phyloP scores from a whole-genome alignment of 2,888 invertebrate species.

The Chromoteleia sp. region DNA sequence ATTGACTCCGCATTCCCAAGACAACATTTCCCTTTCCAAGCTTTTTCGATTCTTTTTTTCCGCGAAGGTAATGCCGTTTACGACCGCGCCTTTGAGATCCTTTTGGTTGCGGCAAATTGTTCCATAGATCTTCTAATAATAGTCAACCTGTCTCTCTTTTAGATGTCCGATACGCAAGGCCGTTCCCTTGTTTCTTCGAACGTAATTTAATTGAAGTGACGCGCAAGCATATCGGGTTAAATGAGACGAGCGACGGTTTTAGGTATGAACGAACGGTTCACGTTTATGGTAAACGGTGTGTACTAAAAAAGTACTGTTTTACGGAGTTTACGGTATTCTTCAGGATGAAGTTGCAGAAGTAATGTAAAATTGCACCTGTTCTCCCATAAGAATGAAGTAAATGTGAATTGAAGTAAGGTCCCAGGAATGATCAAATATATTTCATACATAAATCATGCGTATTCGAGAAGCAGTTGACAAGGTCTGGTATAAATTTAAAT shows the following conservation, averaged over 20 bases:
- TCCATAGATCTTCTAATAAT: constrained; percentile 47
- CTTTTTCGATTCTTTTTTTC: constrained; percentile 19
- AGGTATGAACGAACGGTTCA: constrained; percentile 24
- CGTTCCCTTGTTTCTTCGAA: constrained; percentile 45
- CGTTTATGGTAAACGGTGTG: constrained; percentile 34
- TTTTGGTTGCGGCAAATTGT: constrained; percentile 23
- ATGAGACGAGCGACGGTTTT: constrained; percentile 46
- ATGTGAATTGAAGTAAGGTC: too few species aligned
- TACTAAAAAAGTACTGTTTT: too few species aligned
- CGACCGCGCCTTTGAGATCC: neutral
- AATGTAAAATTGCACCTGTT: too few species aligned
- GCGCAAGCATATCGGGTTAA: constrained; percentile 41
- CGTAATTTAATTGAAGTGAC: constrained; percentile 59
- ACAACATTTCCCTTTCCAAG: constrained; percentile 15
- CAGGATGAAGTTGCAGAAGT: too few species aligned
- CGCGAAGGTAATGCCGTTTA: neutral
- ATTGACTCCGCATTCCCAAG: neutral
- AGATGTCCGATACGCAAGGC: constrained; percentile 47
- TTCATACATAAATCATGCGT: too few species aligned
- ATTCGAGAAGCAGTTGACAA: too few species aligned
- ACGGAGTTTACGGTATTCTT: too few species aligned
- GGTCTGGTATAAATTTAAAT: too few species aligned
- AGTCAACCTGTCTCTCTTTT: constrained; percentile 20
- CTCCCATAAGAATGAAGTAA: too few species aligned
- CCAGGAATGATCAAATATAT: too few species aligned